Evolutionary conservation across 2,888 invertebrate genomes (phyloP), one percentile per base, ranked within the genome.

Genomic region (Pollenia griseotomentosa): DNA sequence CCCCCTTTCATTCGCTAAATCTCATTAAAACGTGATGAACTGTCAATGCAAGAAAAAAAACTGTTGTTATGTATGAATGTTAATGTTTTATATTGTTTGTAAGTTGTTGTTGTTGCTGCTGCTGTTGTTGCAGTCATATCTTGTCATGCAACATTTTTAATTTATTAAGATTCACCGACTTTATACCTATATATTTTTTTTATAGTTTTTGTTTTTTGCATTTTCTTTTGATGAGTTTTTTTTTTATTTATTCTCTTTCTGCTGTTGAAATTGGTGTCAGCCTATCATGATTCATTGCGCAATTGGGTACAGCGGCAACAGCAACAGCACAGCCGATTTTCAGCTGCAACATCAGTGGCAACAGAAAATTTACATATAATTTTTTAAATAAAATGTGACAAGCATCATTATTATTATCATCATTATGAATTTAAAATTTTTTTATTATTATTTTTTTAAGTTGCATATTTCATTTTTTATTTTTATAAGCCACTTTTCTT

Each of bases 201-300:
- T 74, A 5, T 51, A 23, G 14, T 73, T 61, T 71, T 19, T 61
- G 46, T 48, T 68, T 42, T 59, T 23, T 63, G 2, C 0, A 14
- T 14, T 63, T 51, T 75, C 42, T 44, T 57, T 57, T 68, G 12
- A 7, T 46, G 23, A 55, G 42, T 44, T 42, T 46, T 73, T 14
- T 23, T 59, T 57, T 53, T 59, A 53, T 55, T 33, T 53, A 57
- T 16, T 66, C 19, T 44, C 55, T 65, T 59, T 65, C 66, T 79
- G 59, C 61, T 68, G 65, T 77, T 55, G 42, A 80, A 84, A 87
- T 84, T 78, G 83, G 84, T 87, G 87, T 87, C 87, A 87, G 80
- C 48, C 87, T 77, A 87, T 78, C 77, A 84, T 87, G 81, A 87
- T 73, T 84, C 83, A 81, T 81, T 87, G 81, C 80, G 83, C 86